Conservation (phyloP, 2,113 vertebrate species). For the Ophiodon elongatus region DNA sequence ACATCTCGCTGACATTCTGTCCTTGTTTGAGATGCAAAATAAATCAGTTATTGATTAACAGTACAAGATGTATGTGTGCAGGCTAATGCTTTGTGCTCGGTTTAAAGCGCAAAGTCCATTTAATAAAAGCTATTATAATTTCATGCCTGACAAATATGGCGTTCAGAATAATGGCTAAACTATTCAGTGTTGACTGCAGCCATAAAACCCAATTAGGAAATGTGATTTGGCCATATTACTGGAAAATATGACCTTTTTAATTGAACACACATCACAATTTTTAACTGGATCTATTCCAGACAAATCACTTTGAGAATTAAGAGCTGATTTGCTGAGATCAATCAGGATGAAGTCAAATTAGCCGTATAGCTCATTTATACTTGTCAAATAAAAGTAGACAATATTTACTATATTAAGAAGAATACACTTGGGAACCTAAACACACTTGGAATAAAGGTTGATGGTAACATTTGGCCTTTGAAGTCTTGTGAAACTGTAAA, state of each 20-base stretch:
- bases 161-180: slow-evolving; percentile 50
- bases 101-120: slow-evolving; percentile 36
- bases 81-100: slow-evolving; percentile 13
- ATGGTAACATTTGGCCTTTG: not conserved
- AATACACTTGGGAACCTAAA: not conserved
- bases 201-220: slow-evolving; percentile 55
- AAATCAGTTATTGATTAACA: slow-evolving; percentile 62
- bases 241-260: slow-evolving; percentile 56
- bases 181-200: slow-evolving; percentile 48
- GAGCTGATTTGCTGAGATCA: not conserved
- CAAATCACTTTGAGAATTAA: slow-evolving; percentile 38
- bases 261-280: slow-evolving; percentile 12
- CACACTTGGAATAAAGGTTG: not conserved
- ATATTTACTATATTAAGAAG: not conserved
- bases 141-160: slow-evolving; percentile 39
- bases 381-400: slow-evolving; percentile 4
- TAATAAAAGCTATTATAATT: slow-evolving; percentile 60
- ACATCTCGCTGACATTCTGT: slow-evolving; percentile 48
- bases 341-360: slow-evolving; percentile 2
- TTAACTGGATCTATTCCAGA: slow-evolving; percentile 13
- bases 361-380: not conserved
- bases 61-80: slow-evolving; percentile 35
- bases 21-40: slow-evolving; percentile 66
- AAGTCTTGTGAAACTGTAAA: not conserved
- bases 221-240: slow-evolving; percentile 47